Base-by-base conservation (phyloP, 1,140 invertebrate genomes). In the Scaptomyza hsui region DNA sequence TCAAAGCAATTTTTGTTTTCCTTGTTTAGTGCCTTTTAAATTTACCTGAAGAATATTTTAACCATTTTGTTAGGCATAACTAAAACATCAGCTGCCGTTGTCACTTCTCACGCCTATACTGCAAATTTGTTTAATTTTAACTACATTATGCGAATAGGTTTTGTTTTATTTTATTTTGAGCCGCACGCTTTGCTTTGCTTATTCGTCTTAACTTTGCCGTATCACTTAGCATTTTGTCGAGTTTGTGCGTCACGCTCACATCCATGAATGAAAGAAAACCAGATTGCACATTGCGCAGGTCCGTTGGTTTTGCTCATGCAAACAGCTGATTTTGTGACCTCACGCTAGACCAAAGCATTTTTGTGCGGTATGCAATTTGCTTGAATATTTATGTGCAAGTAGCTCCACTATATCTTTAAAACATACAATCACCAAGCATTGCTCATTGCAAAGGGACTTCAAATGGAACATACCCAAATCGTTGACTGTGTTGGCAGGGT, bases 31-130 rank as follows among this genome's bases (percentile, higher is more conserved):
- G 37, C 16, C 26, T 21, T 26, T 70, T 32, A 12, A 19, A 81
- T 68, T 86, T 86, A 86, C 82, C 82, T 86, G 78, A 86, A 77
- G 75, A 86, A 86, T 78, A 86, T 78, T 78, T 82, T 86, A 70
- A 86, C 82, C 83, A 82, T 86, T 78, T 81, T 88, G 71, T 88
- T 65, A 15, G 68, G 75, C 82, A 86, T 86, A 64, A 37, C 77
- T 49, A 57, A 42, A 24, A 32, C 42, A 19, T 24, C 63, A 51
- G 18, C 63, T 56, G 24, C 55, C 53, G 63, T 49, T 61, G 42
- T 45, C 64, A 61, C 44, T 61, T 55, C 39, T 15, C 63, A 55
- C 70, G 39, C 32, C 67, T 56, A 45, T 61, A 49, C 7, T 42
- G 7, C 24, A 42, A 18, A 53, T 68, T 49, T 67, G 35, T 56